Evolutionary conservation across 2,888 invertebrate genomes (phyloP), one percentile per base, ranked within the genome.

Genomic region (Monopis laevigella): DNA sequence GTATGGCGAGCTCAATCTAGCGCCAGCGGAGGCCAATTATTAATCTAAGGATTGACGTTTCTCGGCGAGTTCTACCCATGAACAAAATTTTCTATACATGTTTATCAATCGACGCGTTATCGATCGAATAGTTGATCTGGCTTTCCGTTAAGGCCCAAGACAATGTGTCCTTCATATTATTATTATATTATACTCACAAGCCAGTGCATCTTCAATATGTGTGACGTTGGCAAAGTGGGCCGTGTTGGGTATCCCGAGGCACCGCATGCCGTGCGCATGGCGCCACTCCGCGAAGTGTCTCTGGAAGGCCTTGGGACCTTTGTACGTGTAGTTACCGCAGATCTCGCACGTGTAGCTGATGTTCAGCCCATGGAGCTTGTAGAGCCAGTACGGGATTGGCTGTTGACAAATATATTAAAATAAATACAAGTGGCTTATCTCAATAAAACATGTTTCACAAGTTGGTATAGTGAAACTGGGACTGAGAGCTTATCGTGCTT

Each of bases 151-250:
- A 21, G 5, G 8, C 24, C 6, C 24, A 8, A 21, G 6, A 21
- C 24, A 21, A 8, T 21, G 5, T 21, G 8, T 21, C 24, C 24
- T 8, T 21, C 8, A 21, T 7, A 5, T 21, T 21, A 8, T 21
- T 21, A 21, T 21, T 7, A 21, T 7, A 21, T 21, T 21, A 46
- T 53, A 86, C 89, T 86, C 78, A 92, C 92, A 75, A 27, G 96
- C 94, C 38, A 98, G 84, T 0, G 98, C 98, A 68, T 98, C 98
- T 68, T 98, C 98, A 54, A 98, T 98, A 63, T 96, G 95, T 1
- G 98, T 99, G 26, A 99, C 98, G 68, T 99, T 99, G 1, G 99
- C 98, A 78, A 99, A 99, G 80, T 99, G 99, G 1, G 99, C 98
- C 0, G 99, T 99, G 69, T 99, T 99, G 0, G 99, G 99, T 52